A percentile compares a stretch with the other conserved stretches of the same genome.
Conservation (phyloP, 2,888 invertebrate species). For the Andrena hattorfiana region DNA sequence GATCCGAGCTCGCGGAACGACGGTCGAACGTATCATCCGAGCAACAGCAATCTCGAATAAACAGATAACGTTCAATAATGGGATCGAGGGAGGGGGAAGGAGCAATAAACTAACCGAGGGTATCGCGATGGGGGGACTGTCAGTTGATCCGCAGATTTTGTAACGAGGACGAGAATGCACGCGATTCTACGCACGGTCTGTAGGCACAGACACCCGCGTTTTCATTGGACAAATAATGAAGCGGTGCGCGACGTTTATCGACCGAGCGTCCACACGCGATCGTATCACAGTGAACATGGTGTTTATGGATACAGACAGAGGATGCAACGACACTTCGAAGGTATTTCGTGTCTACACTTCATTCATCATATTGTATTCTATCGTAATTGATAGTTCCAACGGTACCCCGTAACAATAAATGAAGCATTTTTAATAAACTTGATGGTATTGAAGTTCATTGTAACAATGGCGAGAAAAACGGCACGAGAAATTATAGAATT, state of each 20-base stretch:
- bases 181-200: constrained; percentile 32
- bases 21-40: not conserved
- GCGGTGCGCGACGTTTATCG: not conserved
- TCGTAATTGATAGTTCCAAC: not conserved
- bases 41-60: constrained; percentile 52
- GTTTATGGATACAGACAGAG: constrained; percentile 88
- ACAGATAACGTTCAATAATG: constrained; percentile 63
- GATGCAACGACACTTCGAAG: constrained; percentile 75
- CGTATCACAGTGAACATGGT: constrained; percentile 87
- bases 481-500: not conserved
- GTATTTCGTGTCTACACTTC: constrained; percentile 59
- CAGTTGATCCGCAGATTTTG: constrained; percentile 34
- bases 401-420: not conserved
- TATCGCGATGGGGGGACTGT: not conserved
- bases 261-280: constrained; percentile 82
- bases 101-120: constrained; percentile 15
- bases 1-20: too few relatives aligned
- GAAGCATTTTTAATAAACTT: not conserved
- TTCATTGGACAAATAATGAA: constrained; percentile 18
- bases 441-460: not conserved
- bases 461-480: not conserved
- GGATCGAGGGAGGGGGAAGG: not conserved
- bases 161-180: constrained; percentile 45
- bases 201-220: constrained; percentile 3
- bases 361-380: too few relatives aligned